phyloP scores from a whole-genome alignment of 2,113 vertebrate species.

The Mesoclemmys tuberculata region DNA sequence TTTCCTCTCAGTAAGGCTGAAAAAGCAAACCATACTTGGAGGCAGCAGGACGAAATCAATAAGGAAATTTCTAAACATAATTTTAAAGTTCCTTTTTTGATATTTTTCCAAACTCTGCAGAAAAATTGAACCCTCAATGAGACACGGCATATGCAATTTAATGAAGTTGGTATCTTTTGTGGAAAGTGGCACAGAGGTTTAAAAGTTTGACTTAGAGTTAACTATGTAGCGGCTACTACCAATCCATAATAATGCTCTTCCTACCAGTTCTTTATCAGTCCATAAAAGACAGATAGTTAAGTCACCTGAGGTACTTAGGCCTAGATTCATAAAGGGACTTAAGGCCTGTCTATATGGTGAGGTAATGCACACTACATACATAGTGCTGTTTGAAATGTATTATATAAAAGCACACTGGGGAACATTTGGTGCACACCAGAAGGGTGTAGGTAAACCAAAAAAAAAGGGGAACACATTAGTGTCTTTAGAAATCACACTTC shows the following conservation, averaged over 20 bases:
- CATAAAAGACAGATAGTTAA: background rate
- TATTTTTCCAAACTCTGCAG: background rate
- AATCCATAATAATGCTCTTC: conserved; percentile 5
- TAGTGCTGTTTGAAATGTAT: background rate
- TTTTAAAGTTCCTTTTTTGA: background rate
- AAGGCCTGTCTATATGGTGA: background rate
- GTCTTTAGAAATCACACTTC: too few relatives aligned
- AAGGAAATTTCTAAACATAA: background rate
- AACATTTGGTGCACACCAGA: too few relatives aligned
- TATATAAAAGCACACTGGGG: too few relatives aligned
- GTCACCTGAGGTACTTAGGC: background rate
- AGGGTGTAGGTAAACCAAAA: too few relatives aligned
- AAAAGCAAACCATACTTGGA: background rate
- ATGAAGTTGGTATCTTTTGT: background rate
- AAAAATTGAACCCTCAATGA: background rate
- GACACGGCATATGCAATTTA: background rate
- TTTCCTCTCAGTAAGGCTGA: background rate
- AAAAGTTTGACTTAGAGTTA: background rate
- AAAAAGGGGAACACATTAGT: too few relatives aligned
- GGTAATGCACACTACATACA: background rate
- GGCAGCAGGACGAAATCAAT: background rate
- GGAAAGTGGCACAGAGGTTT: conserved; percentile 8
- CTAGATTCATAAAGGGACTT: background rate
- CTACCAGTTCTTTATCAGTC: conserved; percentile 15
- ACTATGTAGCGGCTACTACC: accelerated